Conservation (phyloP, 2,888 invertebrate genomes). For the Microchrysa polita region DNA sequence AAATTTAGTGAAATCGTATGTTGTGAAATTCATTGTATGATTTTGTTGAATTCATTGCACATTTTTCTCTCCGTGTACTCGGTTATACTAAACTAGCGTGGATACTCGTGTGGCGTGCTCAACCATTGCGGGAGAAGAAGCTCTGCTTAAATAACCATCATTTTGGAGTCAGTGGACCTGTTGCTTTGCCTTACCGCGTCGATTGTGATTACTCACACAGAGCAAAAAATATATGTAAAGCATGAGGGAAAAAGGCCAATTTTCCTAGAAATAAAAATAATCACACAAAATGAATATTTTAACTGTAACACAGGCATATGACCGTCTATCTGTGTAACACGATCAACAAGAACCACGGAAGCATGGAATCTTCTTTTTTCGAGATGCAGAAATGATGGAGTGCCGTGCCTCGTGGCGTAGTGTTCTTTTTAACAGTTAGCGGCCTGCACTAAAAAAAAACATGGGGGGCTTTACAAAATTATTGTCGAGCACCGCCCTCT, state of each 20-base stretch:
- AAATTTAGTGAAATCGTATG: too few species aligned
- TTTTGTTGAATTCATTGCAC: too few species aligned
- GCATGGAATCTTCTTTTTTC: not conserved
- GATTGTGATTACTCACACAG: too few species aligned
- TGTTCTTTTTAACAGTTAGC: not conserved
- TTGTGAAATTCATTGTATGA: too few species aligned
- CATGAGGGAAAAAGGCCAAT: not conserved
- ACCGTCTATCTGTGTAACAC: slow-evolving; percentile 35
- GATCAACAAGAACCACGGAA: slow-evolving; percentile 7
- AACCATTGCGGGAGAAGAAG: not conserved
- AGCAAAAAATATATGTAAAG: too few species aligned
- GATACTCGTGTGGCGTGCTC: not conserved
- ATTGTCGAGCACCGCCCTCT: not conserved
- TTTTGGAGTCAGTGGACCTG: not conserved
- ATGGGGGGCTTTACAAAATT: not conserved
- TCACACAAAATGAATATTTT: not conserved
- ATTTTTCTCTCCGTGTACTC: too few species aligned
- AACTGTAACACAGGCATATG: slow-evolving; percentile 30
- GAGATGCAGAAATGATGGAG: not conserved
- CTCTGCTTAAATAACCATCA: slow-evolving; percentile 8
- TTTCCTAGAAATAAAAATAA: not conserved
- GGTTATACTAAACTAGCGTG: too few species aligned
- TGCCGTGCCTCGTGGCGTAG: not conserved
- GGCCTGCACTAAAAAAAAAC: too few species aligned
- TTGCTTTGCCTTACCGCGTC: not conserved